Conservation (phyloP, 1,140 invertebrate species). For the Holcopasites calliopsidis region DNA sequence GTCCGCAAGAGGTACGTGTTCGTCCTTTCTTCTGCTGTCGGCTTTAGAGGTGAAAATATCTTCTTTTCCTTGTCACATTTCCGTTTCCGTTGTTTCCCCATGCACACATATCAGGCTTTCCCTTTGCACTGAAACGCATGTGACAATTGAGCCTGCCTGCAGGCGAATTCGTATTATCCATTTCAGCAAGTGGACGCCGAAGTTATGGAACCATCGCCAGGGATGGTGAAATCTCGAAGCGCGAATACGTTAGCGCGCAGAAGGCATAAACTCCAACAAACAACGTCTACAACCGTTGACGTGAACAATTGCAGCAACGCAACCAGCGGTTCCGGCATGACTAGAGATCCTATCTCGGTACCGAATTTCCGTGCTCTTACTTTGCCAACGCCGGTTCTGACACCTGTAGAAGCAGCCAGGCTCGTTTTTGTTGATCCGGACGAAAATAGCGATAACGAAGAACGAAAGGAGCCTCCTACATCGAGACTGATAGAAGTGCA, state of each 20-base stretch:
- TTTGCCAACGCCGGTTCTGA: conserved; percentile 84
- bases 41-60: no score
- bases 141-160: conserved; percentile 65
- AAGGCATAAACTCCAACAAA: conserved; percentile 68
- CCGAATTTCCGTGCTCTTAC: conserved; percentile 86
- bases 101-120: not conserved
- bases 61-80: not conserved
- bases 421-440: conserved; percentile 87
- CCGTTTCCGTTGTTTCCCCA: not conserved
- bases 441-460: conserved; percentile 83
- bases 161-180: conserved; percentile 78
- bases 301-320: conserved; percentile 53
- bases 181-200: conserved; percentile 78
- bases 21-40: not conserved
- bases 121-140: conserved; percentile 19
- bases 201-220: conserved; percentile 74
- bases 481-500: conserved; percentile 76
- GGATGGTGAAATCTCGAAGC: conserved; percentile 78
- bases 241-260: conserved; percentile 74
- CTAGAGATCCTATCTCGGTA: conserved; percentile 87
- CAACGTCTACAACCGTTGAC: conserved; percentile 29
- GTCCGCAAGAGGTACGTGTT: conserved; percentile 77
- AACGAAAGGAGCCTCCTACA: conserved; percentile 71
- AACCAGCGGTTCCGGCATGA: conserved; percentile 76
- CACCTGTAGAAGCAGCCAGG: conserved; percentile 85